Percentiles rank a stretch among this genome's conserved stretches.
Conservation (phyloP, 2,888 invertebrate species). For the Heteropelma amictum region DNA sequence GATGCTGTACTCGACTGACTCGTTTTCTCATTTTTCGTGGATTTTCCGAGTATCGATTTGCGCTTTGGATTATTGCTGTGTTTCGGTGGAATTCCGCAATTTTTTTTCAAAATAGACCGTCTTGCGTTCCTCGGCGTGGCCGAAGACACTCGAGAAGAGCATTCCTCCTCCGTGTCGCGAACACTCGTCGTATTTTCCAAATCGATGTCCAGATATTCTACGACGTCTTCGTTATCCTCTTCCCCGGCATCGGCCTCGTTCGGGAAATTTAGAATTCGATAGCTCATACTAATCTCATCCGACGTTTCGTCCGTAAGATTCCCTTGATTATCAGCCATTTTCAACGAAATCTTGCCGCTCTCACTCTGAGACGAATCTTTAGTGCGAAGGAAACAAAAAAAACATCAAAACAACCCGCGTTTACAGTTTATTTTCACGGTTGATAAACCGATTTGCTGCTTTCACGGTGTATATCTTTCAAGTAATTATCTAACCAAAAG, state of each 20-base stretch:
- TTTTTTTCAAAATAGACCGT: slow-evolving; percentile 15
- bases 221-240: slow-evolving; percentile 46
- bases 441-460: background rate
- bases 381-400: no score
- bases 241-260: slow-evolving; percentile 40
- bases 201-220: slow-evolving; percentile 59
- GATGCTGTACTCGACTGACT: background rate
- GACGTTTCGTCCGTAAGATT: slow-evolving; percentile 23
- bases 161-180: slow-evolving; percentile 38
- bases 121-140: background rate
- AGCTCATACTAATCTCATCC: slow-evolving; percentile 16
- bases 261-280: background rate
- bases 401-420: background rate
- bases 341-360: no score
- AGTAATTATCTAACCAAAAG: no score
- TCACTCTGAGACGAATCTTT: no score
- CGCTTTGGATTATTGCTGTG: no score
- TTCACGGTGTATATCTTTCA: background rate
- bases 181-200: slow-evolving; percentile 45
- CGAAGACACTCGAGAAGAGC: background rate
- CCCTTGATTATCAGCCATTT: slow-evolving; percentile 31
- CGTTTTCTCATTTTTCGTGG: background rate
- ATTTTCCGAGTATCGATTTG: background rate
- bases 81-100: background rate
- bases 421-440: background rate